Conservation (phyloP, 2,113 vertebrate genomes). For the Tachysurus fulvidraco region DNA sequence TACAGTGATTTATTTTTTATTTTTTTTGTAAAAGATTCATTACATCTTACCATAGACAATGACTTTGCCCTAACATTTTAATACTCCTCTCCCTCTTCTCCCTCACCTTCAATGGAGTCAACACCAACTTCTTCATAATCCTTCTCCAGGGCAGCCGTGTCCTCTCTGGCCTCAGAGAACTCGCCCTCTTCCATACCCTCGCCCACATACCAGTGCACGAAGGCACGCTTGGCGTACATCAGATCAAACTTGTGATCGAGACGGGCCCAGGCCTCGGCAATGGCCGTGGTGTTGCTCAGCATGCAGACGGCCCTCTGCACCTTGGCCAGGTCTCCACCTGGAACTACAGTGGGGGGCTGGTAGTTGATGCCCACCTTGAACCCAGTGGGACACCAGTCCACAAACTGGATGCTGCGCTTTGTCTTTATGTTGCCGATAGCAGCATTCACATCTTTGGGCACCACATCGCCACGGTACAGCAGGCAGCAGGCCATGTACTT, state of each 20-base stretch:
- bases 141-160: slow-evolving; percentile 69
- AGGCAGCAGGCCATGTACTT: too few relatives aligned
- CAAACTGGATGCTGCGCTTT: too few relatives aligned
- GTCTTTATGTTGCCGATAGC: too few relatives aligned
- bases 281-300: slow-evolving; percentile 81
- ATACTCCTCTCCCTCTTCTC: too few relatives aligned
- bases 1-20: too few relatives aligned
- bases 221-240: slow-evolving; percentile 80
- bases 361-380: slow-evolving; percentile 78
- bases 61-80: too few relatives aligned
- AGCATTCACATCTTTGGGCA: too few relatives aligned
- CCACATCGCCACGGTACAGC: too few relatives aligned
- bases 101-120: slow-evolving; percentile 70
- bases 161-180: slow-evolving; percentile 69
- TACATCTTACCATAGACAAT: too few relatives aligned
- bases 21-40: too few relatives aligned
- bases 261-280: slow-evolving; percentile 81
- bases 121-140: slow-evolving; percentile 70
- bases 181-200: slow-evolving; percentile 71
- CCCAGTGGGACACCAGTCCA: slow-evolving; percentile 72
- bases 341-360: slow-evolving; percentile 74
- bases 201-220: slow-evolving; percentile 69
- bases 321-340: slow-evolving; percentile 79
- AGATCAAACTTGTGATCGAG: slow-evolving; percentile 82
- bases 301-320: slow-evolving; percentile 81